These are phyloP conservation scores for Brotula barbata DNA, from an alignment of 2,797 vertebrate genomes.

Conservation along the genomic window DNA sequence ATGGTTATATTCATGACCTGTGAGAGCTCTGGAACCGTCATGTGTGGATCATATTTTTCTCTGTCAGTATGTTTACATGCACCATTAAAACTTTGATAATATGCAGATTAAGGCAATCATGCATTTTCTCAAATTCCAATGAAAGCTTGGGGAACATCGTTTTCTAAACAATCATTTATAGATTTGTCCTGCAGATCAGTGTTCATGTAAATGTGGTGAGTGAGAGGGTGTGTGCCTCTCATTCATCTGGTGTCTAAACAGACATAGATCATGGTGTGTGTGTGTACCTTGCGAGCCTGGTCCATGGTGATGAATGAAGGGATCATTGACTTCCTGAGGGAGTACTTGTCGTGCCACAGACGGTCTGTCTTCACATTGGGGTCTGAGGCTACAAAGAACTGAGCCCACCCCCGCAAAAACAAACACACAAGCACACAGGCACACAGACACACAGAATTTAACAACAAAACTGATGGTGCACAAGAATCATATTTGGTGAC, in stretches of 20 bases:
- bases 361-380: constrained; percentile 95
- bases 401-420: background rate
- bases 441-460: background rate
- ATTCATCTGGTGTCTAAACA: no score
- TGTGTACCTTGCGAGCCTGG: constrained; percentile 91
- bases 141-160: no score
- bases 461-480: background rate
- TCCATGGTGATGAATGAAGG: constrained; percentile 98
- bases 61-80: no score
- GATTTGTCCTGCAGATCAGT: no score
- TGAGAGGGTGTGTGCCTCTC: background rate
- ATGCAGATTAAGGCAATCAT: no score
- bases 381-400: constrained; percentile 99
- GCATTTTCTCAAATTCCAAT: no score
- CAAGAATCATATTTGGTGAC: no score
- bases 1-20: no score
- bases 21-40: no score
- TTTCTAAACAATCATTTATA: no score
- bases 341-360: constrained; percentile 98
- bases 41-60: no score
- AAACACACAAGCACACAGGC: constrained; percentile 8
- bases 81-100: no score
- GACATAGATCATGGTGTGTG: background rate
- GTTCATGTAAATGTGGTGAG: background rate
- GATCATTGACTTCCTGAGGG: constrained; percentile 97